Percentiles rank a stretch among this genome's conserved stretches.
Evolutionary conservation across 23 tunicate species (phyloP).

Genomic region (Trididemnum nubilum): DNA sequence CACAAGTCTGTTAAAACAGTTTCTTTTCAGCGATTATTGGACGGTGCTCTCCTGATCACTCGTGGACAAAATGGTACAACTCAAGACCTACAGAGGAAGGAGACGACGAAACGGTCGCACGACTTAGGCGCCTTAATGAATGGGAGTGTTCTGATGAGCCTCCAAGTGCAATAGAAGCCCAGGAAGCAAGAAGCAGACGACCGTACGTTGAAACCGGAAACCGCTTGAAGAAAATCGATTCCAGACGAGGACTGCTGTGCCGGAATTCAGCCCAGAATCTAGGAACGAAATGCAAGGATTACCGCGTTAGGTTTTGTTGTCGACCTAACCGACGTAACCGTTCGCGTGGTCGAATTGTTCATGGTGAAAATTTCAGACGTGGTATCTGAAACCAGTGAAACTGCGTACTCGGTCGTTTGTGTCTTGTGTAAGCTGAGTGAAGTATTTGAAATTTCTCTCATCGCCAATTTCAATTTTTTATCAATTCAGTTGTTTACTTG

Average conservation of each 20-base stretch:
- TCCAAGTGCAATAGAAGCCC: constrained; percentile 43
- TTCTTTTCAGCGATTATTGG: constrained; percentile 12
- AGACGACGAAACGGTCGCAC: not conserved
- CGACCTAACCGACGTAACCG: not conserved
- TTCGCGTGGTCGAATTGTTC: no score
- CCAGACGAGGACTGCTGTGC: constrained; percentile 10
- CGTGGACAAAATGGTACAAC: constrained; percentile 27
- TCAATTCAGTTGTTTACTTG: no score
- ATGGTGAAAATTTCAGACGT: no score
- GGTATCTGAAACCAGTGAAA: no score
- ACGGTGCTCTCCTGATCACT: not conserved
- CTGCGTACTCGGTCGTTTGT: no score
- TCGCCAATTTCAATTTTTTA: no score
- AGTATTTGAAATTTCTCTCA: no score
- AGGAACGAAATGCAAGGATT: not conserved
- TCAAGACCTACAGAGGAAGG: not conserved
- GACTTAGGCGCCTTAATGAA: not conserved
- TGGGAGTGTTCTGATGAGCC: not conserved
- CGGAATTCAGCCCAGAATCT: not conserved
- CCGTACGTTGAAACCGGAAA: constrained; percentile 33
- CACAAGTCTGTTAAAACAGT: no score
- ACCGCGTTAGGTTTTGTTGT: constrained; percentile 27
- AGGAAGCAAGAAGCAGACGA: not conserved
- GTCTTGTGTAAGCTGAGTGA: no score
- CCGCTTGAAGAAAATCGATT: not conserved